These are phyloP conservation scores for Tetraneura akinire DNA, from an alignment of 1,140 invertebrate genomes.

Conservation along the genomic window DNA sequence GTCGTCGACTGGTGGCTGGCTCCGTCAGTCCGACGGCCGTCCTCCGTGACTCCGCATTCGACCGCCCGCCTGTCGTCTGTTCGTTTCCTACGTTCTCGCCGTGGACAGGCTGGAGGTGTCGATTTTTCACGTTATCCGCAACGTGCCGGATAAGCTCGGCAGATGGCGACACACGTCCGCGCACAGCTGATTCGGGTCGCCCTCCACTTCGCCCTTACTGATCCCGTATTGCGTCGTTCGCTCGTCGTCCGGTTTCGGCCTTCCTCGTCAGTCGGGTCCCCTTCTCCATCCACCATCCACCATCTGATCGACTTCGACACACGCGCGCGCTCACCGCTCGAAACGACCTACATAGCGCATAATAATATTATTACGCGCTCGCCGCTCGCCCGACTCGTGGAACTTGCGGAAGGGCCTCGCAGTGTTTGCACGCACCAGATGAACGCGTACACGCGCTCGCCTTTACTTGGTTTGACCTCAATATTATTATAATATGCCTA, in stretches of 20 bases:
- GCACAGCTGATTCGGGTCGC: constrained; percentile 26
- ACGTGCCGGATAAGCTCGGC: not conserved
- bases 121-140: not conserved
- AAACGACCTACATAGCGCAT: not conserved
- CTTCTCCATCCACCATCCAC: not conserved
- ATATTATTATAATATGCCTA: no score
- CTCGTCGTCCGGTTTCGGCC: not conserved
- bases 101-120: not conserved
- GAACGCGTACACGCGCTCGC: no score
- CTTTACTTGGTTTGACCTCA: no score
- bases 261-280: not conserved
- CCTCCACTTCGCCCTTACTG: no score
- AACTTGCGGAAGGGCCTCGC: no score
- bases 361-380: no score
- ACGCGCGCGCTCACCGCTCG: not conserved
- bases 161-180: not conserved
- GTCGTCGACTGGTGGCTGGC: not conserved
- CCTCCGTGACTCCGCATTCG: not conserved
- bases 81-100: not conserved
- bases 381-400: no score
- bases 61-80: not conserved
- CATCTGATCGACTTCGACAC: constrained; percentile 5
- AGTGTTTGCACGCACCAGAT: no score
- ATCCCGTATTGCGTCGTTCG: not conserved
- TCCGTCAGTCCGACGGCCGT: not conserved